Percentiles rank a stretch among this genome's conserved stretches.
Conservation (phyloP, 2,888 invertebrate genomes). For the Meandrusa payeni region DNA sequence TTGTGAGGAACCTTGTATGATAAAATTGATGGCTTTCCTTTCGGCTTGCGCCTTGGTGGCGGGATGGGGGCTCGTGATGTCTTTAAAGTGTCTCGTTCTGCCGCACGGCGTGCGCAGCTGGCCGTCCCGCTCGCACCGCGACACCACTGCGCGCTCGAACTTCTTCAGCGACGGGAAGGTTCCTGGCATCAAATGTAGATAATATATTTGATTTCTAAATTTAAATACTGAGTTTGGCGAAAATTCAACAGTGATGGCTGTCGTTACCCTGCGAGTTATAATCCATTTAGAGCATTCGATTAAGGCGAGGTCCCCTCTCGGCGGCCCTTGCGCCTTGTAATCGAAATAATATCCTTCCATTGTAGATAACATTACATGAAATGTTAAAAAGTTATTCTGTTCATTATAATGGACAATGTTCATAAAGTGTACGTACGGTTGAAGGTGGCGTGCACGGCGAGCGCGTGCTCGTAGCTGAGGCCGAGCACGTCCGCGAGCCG, state of each 20-base stretch:
- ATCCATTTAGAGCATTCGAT: no score
- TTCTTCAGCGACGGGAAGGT: constrained; percentile 62
- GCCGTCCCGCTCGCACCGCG: constrained; percentile 39
- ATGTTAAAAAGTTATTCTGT: no score
- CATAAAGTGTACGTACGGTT: constrained; percentile 50
- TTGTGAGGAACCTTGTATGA: constrained; percentile 71
- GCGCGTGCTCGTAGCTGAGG: constrained; percentile 50
- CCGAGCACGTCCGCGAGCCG: constrained; percentile 62
- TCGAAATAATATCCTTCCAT: no score
- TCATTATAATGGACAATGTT: no score
- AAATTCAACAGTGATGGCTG: no score
- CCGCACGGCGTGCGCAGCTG: constrained; percentile 55
- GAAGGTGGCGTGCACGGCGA: constrained; percentile 53
- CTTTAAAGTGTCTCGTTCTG: constrained; percentile 43
- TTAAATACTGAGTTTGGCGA: no score
- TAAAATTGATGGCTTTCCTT: constrained; percentile 71
- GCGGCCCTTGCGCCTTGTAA: no score
- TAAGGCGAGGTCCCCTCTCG: no score
- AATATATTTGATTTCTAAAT: no score
- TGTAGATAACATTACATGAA: no score
- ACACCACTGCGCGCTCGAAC: constrained; percentile 52
- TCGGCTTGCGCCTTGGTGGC: constrained; percentile 51
- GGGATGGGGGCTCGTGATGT: constrained; percentile 41
- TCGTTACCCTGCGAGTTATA: no score
- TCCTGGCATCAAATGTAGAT: no score